Evolutionary conservation across 2,888 invertebrate species (phyloP), one percentile per base, ranked within the genome.

Genomic region (Lasioglossum vierecki): DNA sequence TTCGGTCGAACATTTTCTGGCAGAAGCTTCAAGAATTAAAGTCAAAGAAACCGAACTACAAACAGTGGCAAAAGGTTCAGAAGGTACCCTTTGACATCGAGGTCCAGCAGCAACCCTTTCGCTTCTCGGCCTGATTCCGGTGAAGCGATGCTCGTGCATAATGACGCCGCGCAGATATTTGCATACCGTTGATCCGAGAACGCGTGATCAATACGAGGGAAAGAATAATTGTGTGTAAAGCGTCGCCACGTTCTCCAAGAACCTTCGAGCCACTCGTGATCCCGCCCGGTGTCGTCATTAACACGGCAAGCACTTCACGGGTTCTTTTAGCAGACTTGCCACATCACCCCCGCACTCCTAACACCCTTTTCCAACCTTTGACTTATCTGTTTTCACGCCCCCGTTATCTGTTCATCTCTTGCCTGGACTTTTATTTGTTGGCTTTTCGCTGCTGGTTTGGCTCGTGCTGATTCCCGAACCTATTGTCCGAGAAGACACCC

Each of bases 401-500:
- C 74, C 76, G 81, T 83, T 86, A 87, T 86, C 86, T 57, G 83
- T 86, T 73, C 86, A 73, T 86, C 73, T 68, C 53, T 44, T 44
- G 41, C 68, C 22, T 63, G 66, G 73, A 79, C 77, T 79, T 77
- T 71, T 75, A 72, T 88, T 84, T 80, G 80, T 49, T 46, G 72
- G 76, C 39, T 83, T 82, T 83, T 86, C 82, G 80, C 79, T 78
- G 63, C 63, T 53, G 73, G 72, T 82, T 60, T 82, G 81, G 81
- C 87, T 83, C 73, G 87, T 78, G 84, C 82, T 82, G 85, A 89
- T 88, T 87, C 79, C 83, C 5, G 73, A 63, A 79, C 44, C 80
- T 66, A 88, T 89, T 89, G 87, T 87, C 80, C 44, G 85, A 26
- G 8, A 35, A 4, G 73, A 53, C 79, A 41, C 60, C 57, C 60